phyloP scores from a whole-genome alignment of 2,113 vertebrate genomes.

The Galeopterus variegatus region DNA sequence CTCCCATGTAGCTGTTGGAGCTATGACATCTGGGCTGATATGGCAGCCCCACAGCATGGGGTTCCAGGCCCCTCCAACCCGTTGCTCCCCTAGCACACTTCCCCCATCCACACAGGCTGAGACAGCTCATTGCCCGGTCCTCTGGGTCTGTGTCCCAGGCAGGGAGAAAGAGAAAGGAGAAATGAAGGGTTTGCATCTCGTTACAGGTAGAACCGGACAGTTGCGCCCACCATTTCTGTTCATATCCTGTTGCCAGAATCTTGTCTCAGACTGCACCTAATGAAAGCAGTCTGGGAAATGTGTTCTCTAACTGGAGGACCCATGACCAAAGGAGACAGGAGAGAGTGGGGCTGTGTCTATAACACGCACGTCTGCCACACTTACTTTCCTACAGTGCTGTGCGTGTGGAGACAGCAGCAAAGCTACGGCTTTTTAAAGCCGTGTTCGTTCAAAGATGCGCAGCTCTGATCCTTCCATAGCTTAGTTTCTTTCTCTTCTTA shows the following conservation, averaged over 20 bases:
- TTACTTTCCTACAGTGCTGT: background rate
- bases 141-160: background rate
- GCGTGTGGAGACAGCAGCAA: background rate
- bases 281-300: background rate
- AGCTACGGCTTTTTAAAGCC: too few relatives aligned
- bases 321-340: background rate
- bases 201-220: background rate
- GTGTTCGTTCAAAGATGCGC: background rate
- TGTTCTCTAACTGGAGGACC: background rate
- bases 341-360: background rate
- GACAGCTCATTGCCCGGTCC: too few relatives aligned
- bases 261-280: background rate
- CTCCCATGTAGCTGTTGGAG: background rate
- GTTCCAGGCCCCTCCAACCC: too few relatives aligned
- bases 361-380: background rate
- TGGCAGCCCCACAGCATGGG: background rate
- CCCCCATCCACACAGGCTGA: background rate
- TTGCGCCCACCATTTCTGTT: background rate
- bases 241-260: background rate
- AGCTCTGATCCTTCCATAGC: background rate
- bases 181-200: background rate
- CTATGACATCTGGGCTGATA: too few relatives aligned
- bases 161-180: background rate
- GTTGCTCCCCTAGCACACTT: fast-evolving
- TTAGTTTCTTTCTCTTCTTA: background rate